A percentile compares a stretch with the other conserved stretches of the same genome.
These are phyloP conservation scores for Colletes collaris DNA, from an alignment of 2,888 invertebrate species.

Conservation along the genomic window DNA sequence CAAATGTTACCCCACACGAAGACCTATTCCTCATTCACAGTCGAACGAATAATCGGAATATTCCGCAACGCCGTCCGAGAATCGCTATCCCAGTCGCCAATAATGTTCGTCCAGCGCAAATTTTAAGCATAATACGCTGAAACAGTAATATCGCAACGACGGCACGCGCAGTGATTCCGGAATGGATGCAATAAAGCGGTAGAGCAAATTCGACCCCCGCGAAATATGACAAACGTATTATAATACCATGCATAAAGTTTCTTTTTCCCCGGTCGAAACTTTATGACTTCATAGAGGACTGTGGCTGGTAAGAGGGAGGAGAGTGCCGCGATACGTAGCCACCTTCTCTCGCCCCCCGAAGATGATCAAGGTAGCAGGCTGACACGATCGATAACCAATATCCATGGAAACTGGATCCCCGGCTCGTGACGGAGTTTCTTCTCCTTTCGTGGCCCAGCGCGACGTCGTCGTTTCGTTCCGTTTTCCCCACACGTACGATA, in stretches of 20 bases:
- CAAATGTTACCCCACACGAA: too few species aligned
- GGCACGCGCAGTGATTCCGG: conserved; percentile 34
- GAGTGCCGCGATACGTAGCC: background rate
- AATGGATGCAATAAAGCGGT: conserved; percentile 22
- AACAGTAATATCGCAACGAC: background rate
- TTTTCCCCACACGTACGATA: conserved; percentile 54
- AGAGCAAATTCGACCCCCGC: conserved; percentile 4
- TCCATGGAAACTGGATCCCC: conserved; percentile 67
- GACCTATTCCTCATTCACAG: too few species aligned
- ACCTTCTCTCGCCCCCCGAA: background rate
- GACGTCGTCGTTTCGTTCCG: conserved; percentile 13
- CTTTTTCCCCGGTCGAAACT: conserved; percentile 13
- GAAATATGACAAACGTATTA: conserved; percentile 29
- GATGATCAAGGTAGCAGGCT: conserved; percentile 49
- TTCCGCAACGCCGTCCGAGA: too few species aligned
- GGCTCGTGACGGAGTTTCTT: conserved; percentile 36
- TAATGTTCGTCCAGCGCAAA: background rate
- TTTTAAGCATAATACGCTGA: background rate
- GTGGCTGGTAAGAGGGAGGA: background rate
- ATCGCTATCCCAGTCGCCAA: background rate
- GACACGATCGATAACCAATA: conserved; percentile 67
- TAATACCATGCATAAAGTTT: conserved; percentile 44
- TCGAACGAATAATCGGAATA: too few species aligned
- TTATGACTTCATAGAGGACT: conserved; percentile 28
- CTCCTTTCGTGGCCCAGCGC: background rate